Conservation (phyloP, 2,113 vertebrate species). For the Pyrgilauda ruficollis region DNA sequence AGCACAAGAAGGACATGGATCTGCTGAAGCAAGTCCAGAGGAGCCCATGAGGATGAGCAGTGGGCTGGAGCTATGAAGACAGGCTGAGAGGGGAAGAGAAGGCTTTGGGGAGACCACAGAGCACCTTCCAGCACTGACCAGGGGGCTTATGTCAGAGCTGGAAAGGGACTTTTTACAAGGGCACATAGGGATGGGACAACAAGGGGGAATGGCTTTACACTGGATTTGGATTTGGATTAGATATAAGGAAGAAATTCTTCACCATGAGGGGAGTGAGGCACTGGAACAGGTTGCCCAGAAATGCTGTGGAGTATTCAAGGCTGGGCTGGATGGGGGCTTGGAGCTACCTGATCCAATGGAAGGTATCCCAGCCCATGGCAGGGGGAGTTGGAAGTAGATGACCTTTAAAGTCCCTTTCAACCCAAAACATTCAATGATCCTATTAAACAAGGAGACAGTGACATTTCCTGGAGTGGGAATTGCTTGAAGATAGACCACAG, state of each 20-base stretch:
- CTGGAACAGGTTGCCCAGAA: not conserved
- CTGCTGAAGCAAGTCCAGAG: not conserved
- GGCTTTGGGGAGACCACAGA: fast-evolving
- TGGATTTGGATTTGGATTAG: not conserved
- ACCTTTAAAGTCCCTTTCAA: not conserved
- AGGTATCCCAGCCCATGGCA: not conserved
- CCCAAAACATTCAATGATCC: not conserved
- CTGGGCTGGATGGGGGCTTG: not conserved
- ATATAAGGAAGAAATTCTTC: not conserved
- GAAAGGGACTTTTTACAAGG: not conserved
- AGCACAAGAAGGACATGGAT: not conserved
- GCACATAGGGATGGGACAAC: not conserved
- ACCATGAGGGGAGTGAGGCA: not conserved
- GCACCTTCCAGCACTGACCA: not conserved
- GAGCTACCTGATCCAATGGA: not conserved
- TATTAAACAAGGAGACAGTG: not conserved
- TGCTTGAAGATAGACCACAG: not conserved
- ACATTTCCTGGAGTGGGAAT: not conserved
- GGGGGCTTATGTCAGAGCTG: fast-evolving
- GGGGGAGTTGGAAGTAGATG: not conserved
- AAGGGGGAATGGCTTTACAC: not conserved
- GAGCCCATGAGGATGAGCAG: not conserved
- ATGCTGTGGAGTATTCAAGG: not conserved
- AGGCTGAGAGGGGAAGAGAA: not conserved
- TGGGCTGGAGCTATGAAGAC: not conserved